Evolutionary conservation across 2,113 vertebrate species (phyloP), one percentile per base, ranked within the genome.

Genomic region (Phodopus roborovskii): DNA sequence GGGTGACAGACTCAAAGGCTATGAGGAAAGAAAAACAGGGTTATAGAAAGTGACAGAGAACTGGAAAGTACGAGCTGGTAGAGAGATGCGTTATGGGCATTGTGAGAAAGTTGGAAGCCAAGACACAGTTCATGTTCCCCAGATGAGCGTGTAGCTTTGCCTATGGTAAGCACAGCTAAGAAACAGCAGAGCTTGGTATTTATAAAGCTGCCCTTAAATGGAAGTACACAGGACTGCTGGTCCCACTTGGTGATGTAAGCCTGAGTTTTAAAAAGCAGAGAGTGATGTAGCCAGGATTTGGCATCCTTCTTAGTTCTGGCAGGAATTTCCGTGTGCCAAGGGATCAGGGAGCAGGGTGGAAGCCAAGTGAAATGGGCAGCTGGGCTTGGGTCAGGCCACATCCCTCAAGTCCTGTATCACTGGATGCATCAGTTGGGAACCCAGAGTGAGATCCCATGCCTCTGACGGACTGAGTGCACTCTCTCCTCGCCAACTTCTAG

Each of bases 181-280:
- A 85, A 77, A 36, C 10, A 70, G 64, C 96, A 79, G 45, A 64
- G 13, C 26, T 36, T 58, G 30, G 6, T 64, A 56, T 58, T 39
- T 60, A 50, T 58, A 74, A 90, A 42, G 42, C 56, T 92, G 45
- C 48, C 90, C 85, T 90, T 79, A 89, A 77, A 84, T 74, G 79
- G 93, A 92, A 92, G 64, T 39, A 58, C 19, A 17, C 11, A 33
- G 88, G 62, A 12, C 20, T 70, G 53, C 70, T 30, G 45, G 13
- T 45, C 33, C 85, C 68, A 39, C 66, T 70, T 26, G 36, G 24
- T 68, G 83, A 86, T 2, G 62, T 36, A 86, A 78, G 62, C 42
- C 85, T 6, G 68, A 24, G 36, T 91, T 88, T 89, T 5, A 84
- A 78, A 92, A 68, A 68, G 88, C 48, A 92, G 62, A 56, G 66